A percentile compares a stretch with the other conserved stretches of the same genome.
phyloP scores from a whole-genome alignment of 2,113 vertebrate species.

The Chaenogobius annularis region DNA sequence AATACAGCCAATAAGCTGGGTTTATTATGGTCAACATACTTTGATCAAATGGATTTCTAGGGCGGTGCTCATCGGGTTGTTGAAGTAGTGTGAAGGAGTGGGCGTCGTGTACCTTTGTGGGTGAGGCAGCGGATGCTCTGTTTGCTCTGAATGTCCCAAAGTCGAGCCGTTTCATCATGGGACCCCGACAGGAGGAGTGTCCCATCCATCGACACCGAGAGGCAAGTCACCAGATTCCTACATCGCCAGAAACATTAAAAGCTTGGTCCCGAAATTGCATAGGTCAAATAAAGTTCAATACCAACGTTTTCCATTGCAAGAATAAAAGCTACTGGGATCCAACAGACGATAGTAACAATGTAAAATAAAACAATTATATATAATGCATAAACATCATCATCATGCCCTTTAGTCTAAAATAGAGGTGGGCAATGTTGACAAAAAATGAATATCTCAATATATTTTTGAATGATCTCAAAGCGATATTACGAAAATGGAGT shows the following conservation, averaged over 20 bases:
- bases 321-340: background rate
- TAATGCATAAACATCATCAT: too few relatives aligned
- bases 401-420: too few relatives aligned
- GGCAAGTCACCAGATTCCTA: conserved; percentile 92
- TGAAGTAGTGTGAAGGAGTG: background rate
- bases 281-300: background rate
- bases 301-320: background rate
- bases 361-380: too few relatives aligned
- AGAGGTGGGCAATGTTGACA: too few relatives aligned
- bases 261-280: background rate
- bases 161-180: conserved; percentile 87
- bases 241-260: background rate
- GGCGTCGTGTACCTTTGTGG: conserved; percentile 84
- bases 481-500: too few relatives aligned
- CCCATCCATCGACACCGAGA: conserved; percentile 91
- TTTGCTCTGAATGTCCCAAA: conserved; percentile 96
- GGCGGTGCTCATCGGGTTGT: background rate
- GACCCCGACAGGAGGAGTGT: conserved; percentile 90
- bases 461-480: too few relatives aligned
- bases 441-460: too few relatives aligned
- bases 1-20: conserved; percentile 1
- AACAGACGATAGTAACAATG: too few relatives aligned
- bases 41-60: background rate
- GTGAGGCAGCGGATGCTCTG: conserved; percentile 87
- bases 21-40: background rate